Evolutionary conservation across 2,113 vertebrate species (phyloP).

Genomic region (Silurus meridionalis): DNA sequence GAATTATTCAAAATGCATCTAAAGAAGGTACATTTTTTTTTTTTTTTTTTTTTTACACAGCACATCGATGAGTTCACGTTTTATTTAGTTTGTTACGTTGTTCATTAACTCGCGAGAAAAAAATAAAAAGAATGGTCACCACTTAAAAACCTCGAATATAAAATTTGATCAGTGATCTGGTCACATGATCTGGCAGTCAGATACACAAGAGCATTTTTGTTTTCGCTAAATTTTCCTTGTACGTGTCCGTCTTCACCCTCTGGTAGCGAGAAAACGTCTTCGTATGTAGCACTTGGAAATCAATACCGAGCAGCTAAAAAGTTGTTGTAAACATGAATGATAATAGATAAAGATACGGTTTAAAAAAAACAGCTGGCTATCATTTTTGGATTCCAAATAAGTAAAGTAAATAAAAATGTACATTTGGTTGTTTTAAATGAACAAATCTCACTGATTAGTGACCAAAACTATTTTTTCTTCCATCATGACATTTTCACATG

Average conservation of each 20-base stretch:
- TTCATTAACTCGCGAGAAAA: slow-evolving; percentile 45
- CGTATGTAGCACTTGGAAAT: slow-evolving; percentile 35
- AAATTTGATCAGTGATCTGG: slow-evolving; percentile 61
- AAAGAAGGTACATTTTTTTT: not conserved
- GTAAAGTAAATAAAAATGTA: not conserved
- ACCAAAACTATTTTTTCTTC: not conserved
- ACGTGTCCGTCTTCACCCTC: not conserved
- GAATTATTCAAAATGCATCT: slow-evolving; percentile 49
- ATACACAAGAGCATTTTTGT: slow-evolving; percentile 29
- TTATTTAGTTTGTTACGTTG: slow-evolving; percentile 25
- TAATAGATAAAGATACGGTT: too few species aligned
- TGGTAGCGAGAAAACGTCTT: slow-evolving; percentile 19
- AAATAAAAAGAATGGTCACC: slow-evolving; percentile 33
- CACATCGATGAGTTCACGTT: slow-evolving; percentile 56
- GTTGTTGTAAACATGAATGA: slow-evolving; percentile 33
- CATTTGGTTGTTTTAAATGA: not conserved
- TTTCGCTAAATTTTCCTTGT: slow-evolving; percentile 1
- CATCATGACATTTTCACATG: not conserved
- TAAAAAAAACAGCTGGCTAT: not conserved
- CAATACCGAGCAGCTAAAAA: slow-evolving; percentile 43
- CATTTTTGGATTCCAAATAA: not conserved
- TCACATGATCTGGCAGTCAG: slow-evolving; percentile 68
- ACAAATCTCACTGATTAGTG: not conserved
- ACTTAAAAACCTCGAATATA: slow-evolving; percentile 54
- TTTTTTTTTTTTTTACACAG: slow-evolving; percentile 47